Conservation (phyloP, 2,888 invertebrate genomes). For the Drosophila anomelani region DNA sequence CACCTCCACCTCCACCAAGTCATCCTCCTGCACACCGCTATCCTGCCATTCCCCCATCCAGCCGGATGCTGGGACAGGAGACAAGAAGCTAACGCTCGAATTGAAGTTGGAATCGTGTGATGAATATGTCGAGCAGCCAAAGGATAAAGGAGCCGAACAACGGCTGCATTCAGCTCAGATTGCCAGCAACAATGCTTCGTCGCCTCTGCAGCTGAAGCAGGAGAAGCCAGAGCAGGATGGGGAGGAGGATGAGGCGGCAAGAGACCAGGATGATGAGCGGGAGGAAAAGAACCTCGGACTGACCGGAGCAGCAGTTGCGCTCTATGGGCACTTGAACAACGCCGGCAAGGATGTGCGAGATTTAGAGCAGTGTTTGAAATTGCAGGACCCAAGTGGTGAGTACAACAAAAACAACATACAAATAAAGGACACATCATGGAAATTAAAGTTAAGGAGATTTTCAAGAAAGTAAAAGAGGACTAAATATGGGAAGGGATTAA, state of each 20-base stretch:
- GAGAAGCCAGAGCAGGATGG: slow-evolving; percentile 23
- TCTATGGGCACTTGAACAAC: slow-evolving; percentile 61
- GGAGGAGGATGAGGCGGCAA: slow-evolving; percentile 1
- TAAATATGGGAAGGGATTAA: neutral
- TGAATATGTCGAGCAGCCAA: slow-evolving; percentile 55
- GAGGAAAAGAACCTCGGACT: slow-evolving; percentile 28
- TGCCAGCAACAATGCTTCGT: slow-evolving; percentile 49
- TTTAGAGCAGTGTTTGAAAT: slow-evolving; percentile 65
- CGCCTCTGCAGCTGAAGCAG: slow-evolving; percentile 60
- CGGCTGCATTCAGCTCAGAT: slow-evolving; percentile 43
- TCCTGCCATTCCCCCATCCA: slow-evolving; percentile 26
- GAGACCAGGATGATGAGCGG: slow-evolving; percentile 10
- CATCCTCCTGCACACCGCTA: slow-evolving; percentile 9
- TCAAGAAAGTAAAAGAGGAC: neutral
- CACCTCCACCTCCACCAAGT: slow-evolving; percentile 6
- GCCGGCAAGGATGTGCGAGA: slow-evolving; percentile 65
- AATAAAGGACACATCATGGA: slow-evolving; percentile 11
- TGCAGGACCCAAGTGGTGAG: slow-evolving; percentile 64
- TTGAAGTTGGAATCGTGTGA: slow-evolving; percentile 63
- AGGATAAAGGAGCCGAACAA: slow-evolving; percentile 44
- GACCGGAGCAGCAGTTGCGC: slow-evolving; percentile 45
- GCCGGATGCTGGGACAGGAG: slow-evolving; percentile 12
- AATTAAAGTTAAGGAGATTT: slow-evolving; percentile 23
- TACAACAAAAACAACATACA: neutral
- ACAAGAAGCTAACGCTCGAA: slow-evolving; percentile 45